These are phyloP conservation scores for Lithosia quadra DNA, from an alignment of 2,888 invertebrate species.

Conservation along the genomic window DNA sequence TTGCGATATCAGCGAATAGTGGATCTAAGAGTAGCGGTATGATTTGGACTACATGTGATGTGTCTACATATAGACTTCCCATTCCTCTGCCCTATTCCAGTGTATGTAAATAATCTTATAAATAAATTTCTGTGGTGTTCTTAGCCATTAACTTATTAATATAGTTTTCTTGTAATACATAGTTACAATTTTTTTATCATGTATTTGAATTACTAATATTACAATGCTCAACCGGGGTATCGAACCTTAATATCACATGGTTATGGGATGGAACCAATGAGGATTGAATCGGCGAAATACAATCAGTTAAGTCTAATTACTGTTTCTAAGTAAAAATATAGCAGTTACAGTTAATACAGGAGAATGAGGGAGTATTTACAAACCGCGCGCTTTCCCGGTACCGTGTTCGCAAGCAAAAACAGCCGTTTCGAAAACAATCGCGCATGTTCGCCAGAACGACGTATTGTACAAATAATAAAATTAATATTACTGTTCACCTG, in stretches of 20 bases:
- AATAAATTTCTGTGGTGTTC: background rate
- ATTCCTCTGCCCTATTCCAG: background rate
- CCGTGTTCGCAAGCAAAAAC: conserved; percentile 67
- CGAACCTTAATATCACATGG: background rate
- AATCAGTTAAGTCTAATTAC: conserved; percentile 9
- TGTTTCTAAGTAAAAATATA: background rate
- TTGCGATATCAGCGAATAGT: conserved; percentile 94
- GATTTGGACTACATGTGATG: conserved; percentile 91
- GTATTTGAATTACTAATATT: background rate
- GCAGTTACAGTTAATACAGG: conserved; percentile 42
- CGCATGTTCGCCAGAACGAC: conserved; percentile 63
- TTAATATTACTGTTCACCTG: conserved; percentile 46
- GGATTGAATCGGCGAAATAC: conserved; percentile 1
- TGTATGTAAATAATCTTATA: background rate
- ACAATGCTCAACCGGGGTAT: background rate
- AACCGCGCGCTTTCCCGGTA: conserved; percentile 65
- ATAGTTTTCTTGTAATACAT: background rate
- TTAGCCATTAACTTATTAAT: background rate
- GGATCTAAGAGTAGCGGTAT: conserved; percentile 91
- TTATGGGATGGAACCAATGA: background rate
- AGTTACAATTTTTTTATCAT: background rate
- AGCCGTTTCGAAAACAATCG: conserved; percentile 74
- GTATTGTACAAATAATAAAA: conserved; percentile 57
- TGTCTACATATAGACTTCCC: no score
- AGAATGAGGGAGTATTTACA: conserved; percentile 65